Conservation (phyloP, 2,113 vertebrate species). For the Hydrolagus affinis region DNA sequence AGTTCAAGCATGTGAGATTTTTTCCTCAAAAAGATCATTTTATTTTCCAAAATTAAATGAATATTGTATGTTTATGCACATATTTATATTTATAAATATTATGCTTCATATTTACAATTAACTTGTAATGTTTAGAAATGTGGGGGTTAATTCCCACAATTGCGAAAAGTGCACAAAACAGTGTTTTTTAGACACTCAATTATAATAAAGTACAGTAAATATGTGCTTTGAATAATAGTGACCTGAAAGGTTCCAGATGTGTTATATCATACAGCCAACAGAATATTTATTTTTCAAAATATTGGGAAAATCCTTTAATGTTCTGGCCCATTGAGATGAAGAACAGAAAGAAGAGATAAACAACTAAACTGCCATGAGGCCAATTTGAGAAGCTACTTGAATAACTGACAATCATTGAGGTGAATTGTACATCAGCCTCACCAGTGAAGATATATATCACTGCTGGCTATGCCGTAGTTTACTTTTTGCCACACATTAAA, state of each 20-base stretch:
- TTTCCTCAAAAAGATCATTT: not conserved
- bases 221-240: not conserved
- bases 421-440: not conserved
- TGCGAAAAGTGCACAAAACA: not conserved
- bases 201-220: not conserved
- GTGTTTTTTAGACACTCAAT: too few species aligned
- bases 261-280: not conserved
- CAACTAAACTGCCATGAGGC: not conserved
- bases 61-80: not conserved
- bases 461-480: not conserved
- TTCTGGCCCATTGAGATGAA: conserved; percentile 2
- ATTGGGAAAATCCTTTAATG: not conserved
- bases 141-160: not conserved
- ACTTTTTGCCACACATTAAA: not conserved
- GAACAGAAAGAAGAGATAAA: not conserved
- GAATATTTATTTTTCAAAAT: not conserved
- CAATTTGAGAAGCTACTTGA: too few species aligned
- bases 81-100: too few species aligned
- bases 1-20: not conserved
- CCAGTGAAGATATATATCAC: not conserved
- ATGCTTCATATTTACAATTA: not conserved
- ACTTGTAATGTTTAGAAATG: not conserved
- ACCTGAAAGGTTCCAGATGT: not conserved
- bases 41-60: not conserved
- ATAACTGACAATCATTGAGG: not conserved